These are phyloP conservation scores for Indicator maculatus DNA, from an alignment of 2,113 vertebrate species.

Conservation along the genomic window DNA sequence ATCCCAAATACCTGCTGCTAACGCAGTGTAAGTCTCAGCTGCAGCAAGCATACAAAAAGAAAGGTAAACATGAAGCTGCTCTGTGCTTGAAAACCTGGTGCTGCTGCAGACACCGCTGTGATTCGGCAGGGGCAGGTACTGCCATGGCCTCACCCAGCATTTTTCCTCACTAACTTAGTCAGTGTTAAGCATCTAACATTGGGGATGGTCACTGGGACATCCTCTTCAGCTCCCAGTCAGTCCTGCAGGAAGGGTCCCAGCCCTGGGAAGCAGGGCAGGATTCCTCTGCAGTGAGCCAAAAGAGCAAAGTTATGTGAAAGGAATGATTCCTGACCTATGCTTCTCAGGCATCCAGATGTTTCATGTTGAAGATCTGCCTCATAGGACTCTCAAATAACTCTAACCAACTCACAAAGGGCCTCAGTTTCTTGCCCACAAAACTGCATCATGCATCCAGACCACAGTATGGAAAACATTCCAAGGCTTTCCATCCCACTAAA, in stretches of 20 bases:
- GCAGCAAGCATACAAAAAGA: neutral
- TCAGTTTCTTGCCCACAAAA: neutral
- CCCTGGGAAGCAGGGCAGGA: neutral
- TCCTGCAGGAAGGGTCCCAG: neutral
- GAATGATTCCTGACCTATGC: fast-evolving
- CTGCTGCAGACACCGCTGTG: neutral
- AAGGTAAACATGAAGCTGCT: neutral
- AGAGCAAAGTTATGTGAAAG: neutral
- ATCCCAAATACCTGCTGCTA: neutral
- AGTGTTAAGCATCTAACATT: no score
- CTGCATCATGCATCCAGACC: neutral
- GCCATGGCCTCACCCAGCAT: neutral
- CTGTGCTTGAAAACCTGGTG: neutral
- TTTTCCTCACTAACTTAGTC: no score
- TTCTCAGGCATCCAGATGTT: neutral
- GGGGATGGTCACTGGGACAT: neutral
- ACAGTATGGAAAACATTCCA: neutral
- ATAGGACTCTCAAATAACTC: neutral
- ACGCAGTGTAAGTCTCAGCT: neutral
- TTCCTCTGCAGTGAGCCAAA: neutral
- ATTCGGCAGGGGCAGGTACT: no score
- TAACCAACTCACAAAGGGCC: neutral
- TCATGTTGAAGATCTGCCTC: neutral
- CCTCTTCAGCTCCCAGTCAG: neutral
- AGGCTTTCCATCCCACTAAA: neutral